A percentile compares a stretch with the other conserved stretches of the same genome.
These are phyloP conservation scores for pig (Sus scrofa) DNA, from an alignment of 2,113 vertebrate species.

Conservation along the genomic window DNA sequence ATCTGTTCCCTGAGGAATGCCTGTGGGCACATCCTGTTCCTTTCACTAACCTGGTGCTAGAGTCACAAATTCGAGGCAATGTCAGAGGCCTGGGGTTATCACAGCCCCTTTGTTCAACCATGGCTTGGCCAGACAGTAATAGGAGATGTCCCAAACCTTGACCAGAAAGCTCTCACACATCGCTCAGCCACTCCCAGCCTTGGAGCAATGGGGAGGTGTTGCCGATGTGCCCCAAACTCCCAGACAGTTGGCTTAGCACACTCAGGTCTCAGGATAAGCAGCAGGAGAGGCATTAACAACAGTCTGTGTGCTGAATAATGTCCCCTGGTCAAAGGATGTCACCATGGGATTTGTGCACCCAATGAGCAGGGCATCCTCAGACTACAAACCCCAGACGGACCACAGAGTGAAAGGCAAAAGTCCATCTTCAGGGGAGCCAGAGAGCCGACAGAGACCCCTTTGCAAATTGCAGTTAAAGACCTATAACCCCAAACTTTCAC, in stretches of 20 bases:
- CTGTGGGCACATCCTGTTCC: background rate
- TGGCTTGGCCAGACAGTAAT: background rate
- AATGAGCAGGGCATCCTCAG: fast-evolving
- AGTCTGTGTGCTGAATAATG: background rate
- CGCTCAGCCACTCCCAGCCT: background rate
- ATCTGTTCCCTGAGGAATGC: background rate
- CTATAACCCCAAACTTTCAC: background rate
- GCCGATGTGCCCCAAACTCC: background rate
- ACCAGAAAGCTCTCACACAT: background rate
- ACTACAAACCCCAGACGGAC: background rate
- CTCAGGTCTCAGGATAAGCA: fast-evolving
- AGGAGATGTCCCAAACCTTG: background rate
- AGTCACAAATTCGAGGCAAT: background rate
- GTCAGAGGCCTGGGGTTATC: background rate
- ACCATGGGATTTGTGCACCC: background rate
- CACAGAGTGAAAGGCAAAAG: background rate
- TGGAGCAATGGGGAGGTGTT: background rate
- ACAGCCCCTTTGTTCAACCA: background rate
- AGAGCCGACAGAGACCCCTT: background rate
- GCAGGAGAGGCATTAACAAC: fast-evolving
- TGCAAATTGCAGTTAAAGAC: background rate
- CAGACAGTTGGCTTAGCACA: background rate
- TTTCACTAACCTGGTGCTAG: background rate
- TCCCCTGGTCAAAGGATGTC: background rate
- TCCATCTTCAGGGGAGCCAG: background rate